These are phyloP conservation scores for Ctenochaetus hawaiiensis DNA, from an alignment of 2,797 vertebrate species.

Conservation along the genomic window DNA sequence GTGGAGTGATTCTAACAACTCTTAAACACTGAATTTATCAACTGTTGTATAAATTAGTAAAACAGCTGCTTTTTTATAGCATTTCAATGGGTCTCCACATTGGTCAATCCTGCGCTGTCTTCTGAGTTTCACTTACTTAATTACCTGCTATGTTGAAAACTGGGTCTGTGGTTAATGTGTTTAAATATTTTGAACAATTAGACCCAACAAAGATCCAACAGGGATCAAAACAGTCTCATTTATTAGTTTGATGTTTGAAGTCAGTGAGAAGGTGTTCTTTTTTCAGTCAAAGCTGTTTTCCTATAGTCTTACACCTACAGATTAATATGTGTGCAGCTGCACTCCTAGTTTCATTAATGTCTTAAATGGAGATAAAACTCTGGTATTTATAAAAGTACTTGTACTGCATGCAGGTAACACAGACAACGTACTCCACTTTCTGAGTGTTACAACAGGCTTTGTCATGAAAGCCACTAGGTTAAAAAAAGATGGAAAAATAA, in stretches of 20 bases:
- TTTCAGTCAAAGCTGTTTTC: not conserved
- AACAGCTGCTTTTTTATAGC: no score
- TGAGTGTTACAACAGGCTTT: constrained; percentile 26
- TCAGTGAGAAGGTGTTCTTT: not conserved
- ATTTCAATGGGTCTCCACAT: no score
- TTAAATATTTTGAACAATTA: constrained; percentile 18
- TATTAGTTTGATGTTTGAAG: not conserved
- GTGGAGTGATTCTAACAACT: not conserved
- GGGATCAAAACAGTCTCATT: not conserved
- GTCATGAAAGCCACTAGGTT: constrained; percentile 29
- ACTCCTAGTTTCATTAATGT: no score
- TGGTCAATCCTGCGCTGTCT: not conserved
- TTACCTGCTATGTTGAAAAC: not conserved
- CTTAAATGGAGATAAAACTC: not conserved
- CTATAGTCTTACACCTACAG: not conserved
- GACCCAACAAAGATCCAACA: not conserved
- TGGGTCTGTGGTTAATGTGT: constrained; percentile 6
- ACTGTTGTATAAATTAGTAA: no score
- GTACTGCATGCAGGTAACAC: not conserved
- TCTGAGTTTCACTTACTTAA: constrained; percentile 4
- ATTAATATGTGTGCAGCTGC: not conserved
- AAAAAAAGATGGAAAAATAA: constrained; percentile 36
- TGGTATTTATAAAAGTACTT: not conserved
- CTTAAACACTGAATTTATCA: not conserved
- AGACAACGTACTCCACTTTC: constrained; percentile 46